Evolutionary conservation across 2,797 vertebrate genomes (phyloP).

Genomic region (Varecia variegata): DNA sequence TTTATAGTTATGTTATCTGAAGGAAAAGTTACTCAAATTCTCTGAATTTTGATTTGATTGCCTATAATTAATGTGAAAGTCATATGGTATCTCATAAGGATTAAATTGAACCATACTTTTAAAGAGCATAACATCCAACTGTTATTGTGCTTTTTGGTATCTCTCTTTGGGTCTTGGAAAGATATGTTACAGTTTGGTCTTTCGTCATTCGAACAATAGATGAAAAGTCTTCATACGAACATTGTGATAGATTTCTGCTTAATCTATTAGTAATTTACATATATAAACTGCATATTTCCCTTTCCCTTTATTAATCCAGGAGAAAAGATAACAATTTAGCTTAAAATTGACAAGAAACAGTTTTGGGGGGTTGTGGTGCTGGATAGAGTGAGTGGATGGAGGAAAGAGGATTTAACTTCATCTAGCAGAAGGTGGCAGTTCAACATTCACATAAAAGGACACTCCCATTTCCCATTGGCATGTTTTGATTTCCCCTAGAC

Average conservation of each 20-base stretch:
- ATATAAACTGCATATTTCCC: not conserved
- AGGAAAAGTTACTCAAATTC: not conserved
- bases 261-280: not conserved
- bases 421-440: not conserved
- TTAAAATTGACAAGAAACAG: not conserved
- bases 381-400: not conserved
- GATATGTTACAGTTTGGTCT: not conserved
- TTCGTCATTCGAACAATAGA: not conserved
- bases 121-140: not conserved
- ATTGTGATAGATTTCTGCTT: not conserved
- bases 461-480: not conserved
- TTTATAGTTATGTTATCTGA: not conserved
- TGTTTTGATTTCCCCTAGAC: not conserved
- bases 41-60: not conserved
- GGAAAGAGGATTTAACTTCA: not conserved
- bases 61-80: not conserved
- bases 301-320: slow-evolving; percentile 7
- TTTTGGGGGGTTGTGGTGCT: not conserved
- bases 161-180: not conserved
- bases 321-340: not conserved
- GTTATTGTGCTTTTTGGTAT: not conserved
- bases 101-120: slow-evolving; percentile 18
- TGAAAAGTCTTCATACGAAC: not conserved
- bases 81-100: not conserved
- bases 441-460: not conserved